These are phyloP conservation scores for Uloborus plumipes DNA, from an alignment of 2,888 invertebrate species.

Conservation along the genomic window DNA sequence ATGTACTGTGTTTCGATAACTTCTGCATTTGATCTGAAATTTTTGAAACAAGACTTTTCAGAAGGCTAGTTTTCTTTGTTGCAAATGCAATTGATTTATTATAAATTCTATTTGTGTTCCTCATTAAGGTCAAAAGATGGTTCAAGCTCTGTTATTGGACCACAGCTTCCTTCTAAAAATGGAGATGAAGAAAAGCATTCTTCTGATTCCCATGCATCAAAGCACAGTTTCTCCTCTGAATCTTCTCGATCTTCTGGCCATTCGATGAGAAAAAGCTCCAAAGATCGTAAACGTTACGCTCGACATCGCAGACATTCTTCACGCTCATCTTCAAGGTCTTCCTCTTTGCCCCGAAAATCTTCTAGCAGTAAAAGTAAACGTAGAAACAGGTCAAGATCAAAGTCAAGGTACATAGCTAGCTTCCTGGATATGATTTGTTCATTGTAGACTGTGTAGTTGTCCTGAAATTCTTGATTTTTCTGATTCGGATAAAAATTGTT, in stretches of 20 bases:
- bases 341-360: slow-evolving; percentile 28
- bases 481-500: too few species aligned
- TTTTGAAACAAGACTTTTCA: too few species aligned
- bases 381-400: slow-evolving; percentile 28
- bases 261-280: slow-evolving; percentile 19
- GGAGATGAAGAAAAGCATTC: slow-evolving; percentile 35
- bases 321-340: slow-evolving; percentile 39
- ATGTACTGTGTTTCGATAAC: too few species aligned
- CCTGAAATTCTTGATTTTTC: too few species aligned
- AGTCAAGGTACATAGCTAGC: slow-evolving; percentile 13
- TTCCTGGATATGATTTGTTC: too few species aligned
- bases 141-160: slow-evolving; percentile 37
- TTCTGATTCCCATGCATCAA: slow-evolving; percentile 23
- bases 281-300: neutral
- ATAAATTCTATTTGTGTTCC: neutral
- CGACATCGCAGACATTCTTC: slow-evolving; percentile 24
- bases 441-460: too few species aligned
- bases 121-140: slow-evolving; percentile 36
- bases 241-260: slow-evolving; percentile 39
- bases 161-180: slow-evolving; percentile 52
- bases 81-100: neutral
- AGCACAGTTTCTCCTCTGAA: slow-evolving; percentile 44
- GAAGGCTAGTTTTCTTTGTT: too few species aligned
- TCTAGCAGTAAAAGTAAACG: slow-evolving; percentile 1
- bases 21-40: too few species aligned